phyloP scores from a whole-genome alignment of 2,888 invertebrate genomes.

The Polia nebulosa region DNA sequence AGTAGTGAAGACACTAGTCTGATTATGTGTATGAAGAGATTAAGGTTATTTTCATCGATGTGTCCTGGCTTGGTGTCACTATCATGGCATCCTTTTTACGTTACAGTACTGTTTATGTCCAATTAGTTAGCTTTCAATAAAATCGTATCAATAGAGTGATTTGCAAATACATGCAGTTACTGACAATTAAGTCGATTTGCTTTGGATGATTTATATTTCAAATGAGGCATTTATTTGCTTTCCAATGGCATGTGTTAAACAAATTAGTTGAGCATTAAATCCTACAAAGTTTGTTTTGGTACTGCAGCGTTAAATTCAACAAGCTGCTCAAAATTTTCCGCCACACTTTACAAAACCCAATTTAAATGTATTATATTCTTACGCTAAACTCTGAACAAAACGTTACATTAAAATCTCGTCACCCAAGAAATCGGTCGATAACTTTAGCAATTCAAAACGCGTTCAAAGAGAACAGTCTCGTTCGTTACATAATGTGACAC shows the following conservation, averaged over 20 bases:
- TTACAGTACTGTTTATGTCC: neutral
- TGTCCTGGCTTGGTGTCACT: neutral
- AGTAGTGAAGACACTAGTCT: too few relatives aligned
- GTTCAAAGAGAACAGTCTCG: constrained; percentile 74
- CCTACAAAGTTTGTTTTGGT: neutral
- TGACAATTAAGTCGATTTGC: neutral
- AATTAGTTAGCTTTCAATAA: neutral
- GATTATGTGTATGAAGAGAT: too few relatives aligned
- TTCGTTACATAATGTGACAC: constrained; percentile 83
- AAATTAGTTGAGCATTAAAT: neutral
- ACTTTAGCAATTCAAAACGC: constrained; percentile 76
- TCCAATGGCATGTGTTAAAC: neutral
- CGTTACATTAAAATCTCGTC: constrained; percentile 59
- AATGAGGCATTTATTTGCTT: neutral
- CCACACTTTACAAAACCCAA: constrained; percentile 6
- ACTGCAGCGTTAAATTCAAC: neutral
- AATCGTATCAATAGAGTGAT: constrained; percentile 4
- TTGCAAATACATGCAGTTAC: neutral
- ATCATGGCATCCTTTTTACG: neutral
- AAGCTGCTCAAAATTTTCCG: constrained; percentile 7
- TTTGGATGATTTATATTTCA: constrained; percentile 4
- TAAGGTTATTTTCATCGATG: constrained; percentile 5
- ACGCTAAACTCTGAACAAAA: constrained; percentile 15
- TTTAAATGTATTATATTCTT: constrained; percentile 37
- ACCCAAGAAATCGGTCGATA: constrained; percentile 59